Evolutionary conservation across 1,140 invertebrate genomes (phyloP).

Genomic region (Meloidogyne hapla): DNA sequence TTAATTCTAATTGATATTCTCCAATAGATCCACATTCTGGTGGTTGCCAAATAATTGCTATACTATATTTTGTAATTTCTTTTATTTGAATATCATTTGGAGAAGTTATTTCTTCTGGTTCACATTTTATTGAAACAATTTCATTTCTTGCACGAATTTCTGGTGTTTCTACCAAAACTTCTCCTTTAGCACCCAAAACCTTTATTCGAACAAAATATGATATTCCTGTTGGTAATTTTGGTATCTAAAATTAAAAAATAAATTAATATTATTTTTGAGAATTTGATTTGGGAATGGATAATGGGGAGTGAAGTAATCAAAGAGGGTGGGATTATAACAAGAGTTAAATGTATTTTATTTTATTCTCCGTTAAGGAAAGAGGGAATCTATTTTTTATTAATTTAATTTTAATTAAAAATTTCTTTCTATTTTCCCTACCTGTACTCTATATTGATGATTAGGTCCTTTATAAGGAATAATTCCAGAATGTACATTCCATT

Average conservation of each 20-base stretch:
- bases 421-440: conserved; percentile 41
- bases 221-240: conserved; percentile 61
- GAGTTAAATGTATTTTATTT: no score
- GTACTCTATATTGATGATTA: conserved; percentile 63
- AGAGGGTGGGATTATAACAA: no score
- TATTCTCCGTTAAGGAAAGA: no score
- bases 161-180: conserved; percentile 62
- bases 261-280: not conserved
- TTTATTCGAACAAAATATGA: conserved; percentile 63
- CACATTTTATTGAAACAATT: conserved; percentile 63
- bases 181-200: conserved; percentile 60
- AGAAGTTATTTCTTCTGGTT: conserved; percentile 60
- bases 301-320: no score
- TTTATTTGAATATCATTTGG: conserved; percentile 58
- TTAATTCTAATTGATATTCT: conserved; percentile 63
- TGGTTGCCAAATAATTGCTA: conserved; percentile 59
- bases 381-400: no score
- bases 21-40: conserved; percentile 61
- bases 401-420: no score
- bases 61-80: conserved; percentile 54
- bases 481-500: conserved; percentile 62
- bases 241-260: conserved; percentile 50
- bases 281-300: no score
- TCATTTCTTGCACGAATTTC: conserved; percentile 63
- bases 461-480: conserved; percentile 62